phyloP scores from a whole-genome alignment of 2,888 invertebrate species.

The Cosmopolites sordidus region DNA sequence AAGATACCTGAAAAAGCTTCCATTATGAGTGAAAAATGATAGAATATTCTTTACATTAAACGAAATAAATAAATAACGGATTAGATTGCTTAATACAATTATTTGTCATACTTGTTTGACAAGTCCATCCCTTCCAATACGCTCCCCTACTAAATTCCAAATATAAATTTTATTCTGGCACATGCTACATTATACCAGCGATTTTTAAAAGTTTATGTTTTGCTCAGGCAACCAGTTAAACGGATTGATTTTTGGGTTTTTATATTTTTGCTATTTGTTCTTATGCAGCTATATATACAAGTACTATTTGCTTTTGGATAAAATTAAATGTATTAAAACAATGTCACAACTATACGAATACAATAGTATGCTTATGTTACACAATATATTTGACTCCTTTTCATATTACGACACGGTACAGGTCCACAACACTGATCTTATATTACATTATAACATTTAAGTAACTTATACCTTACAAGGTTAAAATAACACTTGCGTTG shows the following conservation, averaged over 20 bases:
- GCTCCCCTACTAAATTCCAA: neutral
- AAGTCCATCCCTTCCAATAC: constrained; percentile 1
- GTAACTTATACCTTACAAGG: constrained; percentile 2
- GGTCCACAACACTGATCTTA: neutral
- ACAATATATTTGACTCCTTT: neutral
- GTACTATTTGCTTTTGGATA: too few species aligned
- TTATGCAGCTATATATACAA: too few species aligned
- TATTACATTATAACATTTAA: constrained; percentile 1
- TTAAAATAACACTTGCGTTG: neutral
- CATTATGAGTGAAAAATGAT: constrained; percentile 8
- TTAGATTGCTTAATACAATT: constrained; percentile 6
- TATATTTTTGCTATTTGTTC: too few species aligned
- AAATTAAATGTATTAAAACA: neutral
- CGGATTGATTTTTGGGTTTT: too few species aligned
- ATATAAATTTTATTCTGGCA: too few species aligned
- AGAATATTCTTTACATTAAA: constrained; percentile 11
- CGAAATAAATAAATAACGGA: constrained; percentile 12
- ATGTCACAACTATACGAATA: neutral
- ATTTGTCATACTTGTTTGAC: constrained; percentile 9
- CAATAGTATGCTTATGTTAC: neutral
- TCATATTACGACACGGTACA: neutral
- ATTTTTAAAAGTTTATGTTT: too few species aligned
- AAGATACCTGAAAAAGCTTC: constrained; percentile 10
- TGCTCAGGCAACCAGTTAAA: too few species aligned
- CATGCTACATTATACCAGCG: too few species aligned